Evolutionary conservation across 2,888 invertebrate species (phyloP).

Genomic region (Coleophora deauratella): DNA sequence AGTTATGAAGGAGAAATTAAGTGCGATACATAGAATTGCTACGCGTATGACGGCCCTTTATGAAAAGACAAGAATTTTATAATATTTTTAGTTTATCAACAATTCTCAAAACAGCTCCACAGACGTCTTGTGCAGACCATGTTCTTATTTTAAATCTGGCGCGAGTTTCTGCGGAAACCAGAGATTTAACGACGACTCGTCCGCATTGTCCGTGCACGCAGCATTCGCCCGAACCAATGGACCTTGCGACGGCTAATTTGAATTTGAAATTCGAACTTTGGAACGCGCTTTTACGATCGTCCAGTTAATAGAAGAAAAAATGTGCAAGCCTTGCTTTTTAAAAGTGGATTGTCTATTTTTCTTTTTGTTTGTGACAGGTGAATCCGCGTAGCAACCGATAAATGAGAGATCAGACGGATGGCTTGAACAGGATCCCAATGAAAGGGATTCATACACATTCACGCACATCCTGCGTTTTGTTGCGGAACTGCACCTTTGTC

Average conservation of each 20-base stretch:
- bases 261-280: constrained; percentile 46
- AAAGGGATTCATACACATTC: constrained; percentile 39
- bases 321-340: constrained; percentile 15
- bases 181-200: constrained; percentile 66
- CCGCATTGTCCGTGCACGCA: constrained; percentile 67
- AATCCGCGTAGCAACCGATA: constrained; percentile 42
- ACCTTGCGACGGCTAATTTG: constrained; percentile 57
- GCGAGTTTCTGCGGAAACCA: constrained; percentile 63
- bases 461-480: constrained; percentile 57
- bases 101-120: constrained; percentile 24
- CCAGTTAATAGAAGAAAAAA: constrained; percentile 20
- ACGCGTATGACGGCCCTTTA: too few species aligned
- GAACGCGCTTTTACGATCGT: constrained; percentile 30
- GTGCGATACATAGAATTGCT: too few species aligned
- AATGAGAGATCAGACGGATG: constrained; percentile 20
- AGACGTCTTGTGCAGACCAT: constrained; percentile 30
- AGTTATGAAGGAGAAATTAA: too few species aligned
- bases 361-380: constrained; percentile 37
- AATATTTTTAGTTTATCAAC: too few species aligned
- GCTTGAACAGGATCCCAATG: constrained; percentile 29
- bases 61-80: too few species aligned
- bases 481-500: constrained; percentile 48
- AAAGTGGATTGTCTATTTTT: background rate
- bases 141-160: constrained; percentile 67
- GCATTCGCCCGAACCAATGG: constrained; percentile 33